These are phyloP conservation scores for Emydocephalus ijimae DNA, from an alignment of 2,113 vertebrate species.

Conservation along the genomic window DNA sequence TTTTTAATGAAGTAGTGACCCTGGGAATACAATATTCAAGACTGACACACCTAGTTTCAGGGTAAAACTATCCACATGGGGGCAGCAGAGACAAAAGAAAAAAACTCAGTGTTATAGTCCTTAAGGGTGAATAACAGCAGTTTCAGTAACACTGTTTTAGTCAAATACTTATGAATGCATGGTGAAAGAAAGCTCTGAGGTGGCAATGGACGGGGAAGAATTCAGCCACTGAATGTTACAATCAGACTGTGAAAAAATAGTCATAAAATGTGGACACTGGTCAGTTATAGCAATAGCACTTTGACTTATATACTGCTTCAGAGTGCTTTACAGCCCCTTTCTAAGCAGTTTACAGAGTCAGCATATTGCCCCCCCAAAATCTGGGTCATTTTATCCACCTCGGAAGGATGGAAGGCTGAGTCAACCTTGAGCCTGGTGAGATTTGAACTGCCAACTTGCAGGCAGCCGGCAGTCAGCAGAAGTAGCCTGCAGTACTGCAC, in stretches of 20 bases:
- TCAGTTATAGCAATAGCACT: too few relatives aligned
- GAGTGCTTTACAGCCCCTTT: too few relatives aligned
- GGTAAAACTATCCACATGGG: conserved; percentile 48
- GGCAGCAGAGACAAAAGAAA: conserved; percentile 57
- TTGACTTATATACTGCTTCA: too few relatives aligned
- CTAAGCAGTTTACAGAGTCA: too few relatives aligned
- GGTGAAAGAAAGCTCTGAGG: background rate
- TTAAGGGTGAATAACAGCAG: background rate
- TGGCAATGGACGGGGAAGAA: too few relatives aligned
- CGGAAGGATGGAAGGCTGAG: too few relatives aligned
- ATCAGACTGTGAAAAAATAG: background rate
- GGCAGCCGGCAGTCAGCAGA: too few relatives aligned
- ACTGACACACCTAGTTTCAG: background rate
- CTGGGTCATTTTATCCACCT: too few relatives aligned
- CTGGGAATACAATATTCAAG: background rate
- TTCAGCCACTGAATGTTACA: background rate
- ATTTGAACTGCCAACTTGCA: too few relatives aligned
- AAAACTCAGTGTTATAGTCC: background rate
- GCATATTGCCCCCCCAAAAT: too few relatives aligned
- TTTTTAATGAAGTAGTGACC: background rate
- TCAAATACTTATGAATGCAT: background rate
- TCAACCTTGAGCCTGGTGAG: too few relatives aligned
- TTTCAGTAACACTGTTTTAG: background rate
- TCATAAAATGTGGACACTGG: background rate
- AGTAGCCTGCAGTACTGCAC: too few relatives aligned